Percentiles rank a stretch among this genome's conserved stretches.
Conservation (phyloP, 2,797 vertebrate species). For the Neostethus bicornis region DNA sequence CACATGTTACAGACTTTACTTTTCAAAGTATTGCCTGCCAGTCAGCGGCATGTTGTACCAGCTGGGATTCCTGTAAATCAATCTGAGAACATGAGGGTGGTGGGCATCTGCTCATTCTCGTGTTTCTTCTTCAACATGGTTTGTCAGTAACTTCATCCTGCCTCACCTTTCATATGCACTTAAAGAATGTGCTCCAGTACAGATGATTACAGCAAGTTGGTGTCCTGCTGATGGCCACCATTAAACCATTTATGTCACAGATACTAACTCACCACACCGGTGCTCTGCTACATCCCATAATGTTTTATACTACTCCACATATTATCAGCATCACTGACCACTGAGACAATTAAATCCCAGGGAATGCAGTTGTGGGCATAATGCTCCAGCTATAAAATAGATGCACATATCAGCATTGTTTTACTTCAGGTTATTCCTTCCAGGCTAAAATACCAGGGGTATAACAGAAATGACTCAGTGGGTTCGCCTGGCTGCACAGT, state of each 20-base stretch:
- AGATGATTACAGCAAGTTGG: background rate
- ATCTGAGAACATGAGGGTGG: background rate
- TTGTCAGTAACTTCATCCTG: too few relatives aligned
- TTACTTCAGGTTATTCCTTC: constrained; percentile 32
- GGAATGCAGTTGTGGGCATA: constrained; percentile 34
- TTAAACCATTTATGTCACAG: constrained; percentile 42
- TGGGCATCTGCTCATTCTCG: background rate
- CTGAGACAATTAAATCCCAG: constrained; percentile 36
- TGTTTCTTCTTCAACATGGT: background rate
- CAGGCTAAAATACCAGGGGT: constrained; percentile 14
- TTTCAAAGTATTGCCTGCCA: background rate
- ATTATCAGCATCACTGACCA: constrained; percentile 45
- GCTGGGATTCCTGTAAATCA: background rate
- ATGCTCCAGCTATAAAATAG: constrained; percentile 39
- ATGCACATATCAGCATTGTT: constrained; percentile 46
- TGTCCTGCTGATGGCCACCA: background rate
- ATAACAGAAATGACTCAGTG: constrained; percentile 55
- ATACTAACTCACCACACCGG: constrained; percentile 34
- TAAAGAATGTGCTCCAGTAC: background rate
- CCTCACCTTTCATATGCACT: background rate
- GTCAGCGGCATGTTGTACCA: background rate
- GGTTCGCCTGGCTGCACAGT: constrained; percentile 69
- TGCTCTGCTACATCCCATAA: constrained; percentile 36
- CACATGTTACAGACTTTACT: background rate
- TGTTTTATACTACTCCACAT: constrained; percentile 30